A percentile compares a stretch with the other conserved stretches of the same genome.
These are phyloP conservation scores for Idris sp. DNA, from an alignment of 1,140 invertebrate genomes.

Conservation along the genomic window DNA sequence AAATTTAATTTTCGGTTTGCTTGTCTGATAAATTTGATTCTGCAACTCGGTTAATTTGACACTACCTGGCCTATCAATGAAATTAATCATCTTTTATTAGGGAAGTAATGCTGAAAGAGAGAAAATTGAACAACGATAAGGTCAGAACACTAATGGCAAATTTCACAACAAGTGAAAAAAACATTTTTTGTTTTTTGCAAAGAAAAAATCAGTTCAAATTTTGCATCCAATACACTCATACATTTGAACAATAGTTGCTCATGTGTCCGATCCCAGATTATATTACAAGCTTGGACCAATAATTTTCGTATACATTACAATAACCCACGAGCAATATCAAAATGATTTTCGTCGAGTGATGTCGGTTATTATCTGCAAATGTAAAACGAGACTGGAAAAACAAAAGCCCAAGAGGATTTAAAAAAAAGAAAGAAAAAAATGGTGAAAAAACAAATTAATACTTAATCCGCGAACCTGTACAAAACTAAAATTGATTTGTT, in stretches of 20 bases:
- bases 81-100: slow-evolving; percentile 16
- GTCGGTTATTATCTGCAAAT: not conserved
- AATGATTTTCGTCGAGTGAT: slow-evolving; percentile 13
- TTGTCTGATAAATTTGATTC: not conserved
- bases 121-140: slow-evolving; percentile 1
- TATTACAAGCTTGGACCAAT: slow-evolving; percentile 25
- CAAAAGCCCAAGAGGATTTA: not conserved
- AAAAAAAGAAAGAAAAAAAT: not conserved
- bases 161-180: too few relatives aligned
- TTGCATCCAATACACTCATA: too few relatives aligned
- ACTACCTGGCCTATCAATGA: slow-evolving; percentile 2
- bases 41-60: not conserved
- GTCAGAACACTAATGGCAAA: too few relatives aligned
- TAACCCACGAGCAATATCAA: slow-evolving; percentile 15
- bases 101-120: slow-evolving; percentile 6
- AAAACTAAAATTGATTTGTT: not conserved
- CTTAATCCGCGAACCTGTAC: slow-evolving; percentile 6
- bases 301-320: slow-evolving; percentile 15
- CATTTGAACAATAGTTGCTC: slow-evolving; percentile 18
- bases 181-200: not conserved
- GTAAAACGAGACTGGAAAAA: not conserved
- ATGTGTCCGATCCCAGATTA: slow-evolving; percentile 16
- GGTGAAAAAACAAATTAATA: slow-evolving; percentile 12
- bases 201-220: slow-evolving; percentile 11
- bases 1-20: slow-evolving; percentile 8